These are phyloP conservation scores for Ptyas mucosa DNA, from an alignment of 2,113 vertebrate species.

Conservation along the genomic window DNA sequence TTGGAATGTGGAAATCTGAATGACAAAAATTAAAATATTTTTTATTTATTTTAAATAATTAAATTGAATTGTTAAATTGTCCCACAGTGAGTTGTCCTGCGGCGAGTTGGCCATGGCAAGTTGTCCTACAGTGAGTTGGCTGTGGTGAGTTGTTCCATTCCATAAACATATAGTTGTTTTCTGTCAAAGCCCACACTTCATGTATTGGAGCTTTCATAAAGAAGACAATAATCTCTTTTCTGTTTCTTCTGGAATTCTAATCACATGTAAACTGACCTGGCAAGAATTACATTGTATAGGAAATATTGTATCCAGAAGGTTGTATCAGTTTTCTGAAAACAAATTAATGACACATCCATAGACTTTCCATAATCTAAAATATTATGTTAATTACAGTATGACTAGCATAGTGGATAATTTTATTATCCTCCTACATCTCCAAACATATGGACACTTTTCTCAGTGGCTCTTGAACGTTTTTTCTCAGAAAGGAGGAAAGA, in stretches of 20 bases:
- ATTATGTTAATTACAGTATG: not conserved
- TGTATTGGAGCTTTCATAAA: not conserved
- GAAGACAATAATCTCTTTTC: not conserved
- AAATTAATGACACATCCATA: not conserved
- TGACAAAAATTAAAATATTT: not conserved
- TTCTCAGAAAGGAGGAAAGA: not conserved
- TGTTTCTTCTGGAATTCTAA: not conserved
- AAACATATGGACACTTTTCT: not conserved
- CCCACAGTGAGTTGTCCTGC: not conserved
- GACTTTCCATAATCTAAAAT: not conserved
- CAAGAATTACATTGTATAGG: not conserved
- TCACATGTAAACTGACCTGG: not conserved
- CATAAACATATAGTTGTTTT: not conserved
- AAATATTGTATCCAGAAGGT: not conserved
- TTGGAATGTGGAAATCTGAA: not conserved
- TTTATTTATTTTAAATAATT: not conserved
- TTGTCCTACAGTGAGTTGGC: not conserved
- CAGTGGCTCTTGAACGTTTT: not conserved
- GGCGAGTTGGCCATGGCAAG: too few species aligned
- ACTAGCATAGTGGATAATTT: not conserved
- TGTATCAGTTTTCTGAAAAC: not conserved
- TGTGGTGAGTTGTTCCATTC: not conserved
- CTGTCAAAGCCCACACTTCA: not conserved
- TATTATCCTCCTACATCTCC: not conserved
- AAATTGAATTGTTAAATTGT: not conserved